These are phyloP conservation scores for Chalcosyrphus nemorum DNA, from an alignment of 2,888 invertebrate species.

Conservation along the genomic window DNA sequence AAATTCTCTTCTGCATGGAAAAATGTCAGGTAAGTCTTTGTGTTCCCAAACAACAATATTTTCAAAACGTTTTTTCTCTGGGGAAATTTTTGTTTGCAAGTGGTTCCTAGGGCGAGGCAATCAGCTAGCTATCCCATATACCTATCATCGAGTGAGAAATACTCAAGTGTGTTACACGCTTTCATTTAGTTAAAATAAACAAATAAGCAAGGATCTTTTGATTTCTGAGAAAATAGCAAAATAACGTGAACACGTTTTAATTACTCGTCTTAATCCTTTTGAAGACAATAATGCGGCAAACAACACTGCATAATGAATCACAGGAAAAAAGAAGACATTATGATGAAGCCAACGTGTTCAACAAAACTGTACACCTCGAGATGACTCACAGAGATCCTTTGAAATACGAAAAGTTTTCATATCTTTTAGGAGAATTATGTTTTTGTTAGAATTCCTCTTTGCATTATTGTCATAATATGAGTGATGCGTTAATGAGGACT, in stretches of 20 bases:
- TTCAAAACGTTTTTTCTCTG: slow-evolving; percentile 32
- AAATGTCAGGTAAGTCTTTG: slow-evolving; percentile 58
- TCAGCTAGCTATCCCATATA: slow-evolving; percentile 23
- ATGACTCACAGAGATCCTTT: slow-evolving; percentile 61
- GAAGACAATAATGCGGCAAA: slow-evolving; percentile 70
- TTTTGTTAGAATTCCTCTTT: slow-evolving; percentile 62
- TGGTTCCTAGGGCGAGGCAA: slow-evolving; percentile 45
- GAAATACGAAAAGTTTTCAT: slow-evolving; percentile 57
- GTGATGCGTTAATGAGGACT: slow-evolving; percentile 69
- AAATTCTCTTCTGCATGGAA: slow-evolving; percentile 42
- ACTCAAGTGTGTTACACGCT: slow-evolving; percentile 52
- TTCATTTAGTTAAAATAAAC: slow-evolving; percentile 59
- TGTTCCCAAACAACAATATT: slow-evolving; percentile 47
- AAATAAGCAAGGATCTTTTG: slow-evolving; percentile 60
- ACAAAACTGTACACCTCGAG: slow-evolving; percentile 53
- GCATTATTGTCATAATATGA: slow-evolving; percentile 67
- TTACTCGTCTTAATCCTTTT: slow-evolving; percentile 72
- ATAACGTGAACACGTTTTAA: slow-evolving; percentile 65
- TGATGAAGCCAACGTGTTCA: slow-evolving; percentile 60
- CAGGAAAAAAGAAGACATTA: slow-evolving; percentile 47
- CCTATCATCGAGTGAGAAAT: slow-evolving; percentile 46
- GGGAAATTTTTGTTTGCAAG: slow-evolving; percentile 21
- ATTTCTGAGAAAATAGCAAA: slow-evolving; percentile 53
- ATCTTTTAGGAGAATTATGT: slow-evolving; percentile 68
- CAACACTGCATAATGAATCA: slow-evolving; percentile 66